Evolutionary conservation across 2,797 vertebrate genomes (phyloP).

Genomic region (Eupleurogrammus muticus): DNA sequence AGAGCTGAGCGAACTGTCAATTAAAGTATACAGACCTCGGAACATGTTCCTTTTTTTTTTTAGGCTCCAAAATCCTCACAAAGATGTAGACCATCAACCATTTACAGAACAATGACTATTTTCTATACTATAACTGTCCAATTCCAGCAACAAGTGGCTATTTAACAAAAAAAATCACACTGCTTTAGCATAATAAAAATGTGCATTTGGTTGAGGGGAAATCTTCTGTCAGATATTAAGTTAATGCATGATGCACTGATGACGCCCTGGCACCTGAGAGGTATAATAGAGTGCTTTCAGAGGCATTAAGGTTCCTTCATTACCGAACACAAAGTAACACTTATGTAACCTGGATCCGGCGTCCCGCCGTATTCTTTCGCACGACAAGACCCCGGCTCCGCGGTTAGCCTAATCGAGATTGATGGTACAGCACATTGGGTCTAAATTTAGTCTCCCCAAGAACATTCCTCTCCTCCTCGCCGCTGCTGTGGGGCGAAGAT

Average conservation of each 20-base stretch:
- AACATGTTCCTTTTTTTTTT: slow-evolving; percentile 1
- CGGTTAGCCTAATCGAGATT: slow-evolving; percentile 77
- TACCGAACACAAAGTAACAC: slow-evolving; percentile 50
- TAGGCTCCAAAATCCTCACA: background rate
- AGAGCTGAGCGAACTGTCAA: slow-evolving; percentile 13
- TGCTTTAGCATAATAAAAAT: background rate
- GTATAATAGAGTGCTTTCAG: slow-evolving; percentile 16
- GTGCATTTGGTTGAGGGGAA: background rate
- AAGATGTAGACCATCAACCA: background rate
- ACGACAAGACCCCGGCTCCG: slow-evolving; percentile 47
- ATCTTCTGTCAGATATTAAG: slow-evolving; percentile 5
- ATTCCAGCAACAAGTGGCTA: background rate
- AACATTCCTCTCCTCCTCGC: slow-evolving; percentile 71
- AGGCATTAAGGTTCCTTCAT: slow-evolving; percentile 34
- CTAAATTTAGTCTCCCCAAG: slow-evolving; percentile 79
- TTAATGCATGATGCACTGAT: background rate
- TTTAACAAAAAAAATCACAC: background rate
- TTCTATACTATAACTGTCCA: background rate
- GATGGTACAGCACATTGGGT: slow-evolving; percentile 79
- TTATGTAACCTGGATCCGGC: slow-evolving; percentile 70
- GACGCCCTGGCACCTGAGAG: slow-evolving; percentile 14
- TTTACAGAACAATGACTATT: background rate
- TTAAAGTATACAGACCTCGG: slow-evolving; percentile 6
- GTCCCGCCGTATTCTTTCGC: slow-evolving; percentile 68
- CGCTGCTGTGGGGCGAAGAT: slow-evolving; percentile 73